Conservation (phyloP, 2,113 vertebrate genomes). For the Carassius gibelio region DNA sequence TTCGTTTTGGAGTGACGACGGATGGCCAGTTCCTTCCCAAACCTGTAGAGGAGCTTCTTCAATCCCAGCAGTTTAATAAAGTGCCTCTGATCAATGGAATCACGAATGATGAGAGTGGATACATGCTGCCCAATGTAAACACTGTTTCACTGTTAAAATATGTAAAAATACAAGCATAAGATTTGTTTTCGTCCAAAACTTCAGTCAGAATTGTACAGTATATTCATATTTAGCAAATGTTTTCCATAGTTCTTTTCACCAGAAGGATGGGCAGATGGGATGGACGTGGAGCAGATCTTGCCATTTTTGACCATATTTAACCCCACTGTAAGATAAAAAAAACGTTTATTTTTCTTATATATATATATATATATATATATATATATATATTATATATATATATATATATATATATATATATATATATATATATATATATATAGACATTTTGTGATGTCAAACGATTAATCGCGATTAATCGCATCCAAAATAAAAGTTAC, state of each 20-base stretch:
- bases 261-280: conserved; percentile 73
- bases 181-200: neutral
- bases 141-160: neutral
- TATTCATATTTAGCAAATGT: neutral
- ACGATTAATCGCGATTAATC: too few species aligned
- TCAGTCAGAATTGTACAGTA: neutral
- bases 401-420: too few species aligned
- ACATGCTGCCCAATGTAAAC: neutral
- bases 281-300: conserved; percentile 59
- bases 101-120: too few species aligned
- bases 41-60: conserved; percentile 46
- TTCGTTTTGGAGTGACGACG: neutral
- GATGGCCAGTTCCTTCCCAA: conserved; percentile 58
- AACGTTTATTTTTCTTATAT: too few species aligned
- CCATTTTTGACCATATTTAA: conserved; percentile 19
- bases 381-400: too few species aligned
- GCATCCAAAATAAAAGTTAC: too few species aligned
- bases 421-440: too few species aligned
- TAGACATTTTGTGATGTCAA: too few species aligned
- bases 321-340: conserved; percentile 58
- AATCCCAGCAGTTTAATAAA: neutral
- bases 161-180: neutral
- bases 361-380: too few species aligned
- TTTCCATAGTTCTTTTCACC: conserved; percentile 57
- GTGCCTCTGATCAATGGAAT: too few species aligned